A percentile compares a stretch with the other conserved stretches of the same genome.
Conservation (phyloP, 1,140 invertebrate genomes). For the Drosophila tani region DNA sequence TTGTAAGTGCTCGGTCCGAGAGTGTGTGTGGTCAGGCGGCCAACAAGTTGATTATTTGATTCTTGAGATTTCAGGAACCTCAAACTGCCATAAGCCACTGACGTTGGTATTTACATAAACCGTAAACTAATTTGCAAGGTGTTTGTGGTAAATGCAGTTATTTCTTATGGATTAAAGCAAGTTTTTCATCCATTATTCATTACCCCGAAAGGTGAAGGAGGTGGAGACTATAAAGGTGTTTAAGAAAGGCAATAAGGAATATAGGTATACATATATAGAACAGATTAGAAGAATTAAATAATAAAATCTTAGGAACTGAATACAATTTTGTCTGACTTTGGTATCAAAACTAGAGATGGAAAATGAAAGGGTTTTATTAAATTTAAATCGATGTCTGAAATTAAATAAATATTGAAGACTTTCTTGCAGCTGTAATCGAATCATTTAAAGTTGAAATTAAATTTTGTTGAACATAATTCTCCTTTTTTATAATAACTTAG, state of each 20-base stretch:
- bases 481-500: too few species aligned
- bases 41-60: conserved; percentile 24
- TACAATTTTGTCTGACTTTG: too few species aligned
- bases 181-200: not conserved
- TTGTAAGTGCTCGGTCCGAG: too few species aligned
- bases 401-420: too few species aligned
- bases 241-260: too few species aligned
- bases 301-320: too few species aligned
- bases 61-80: conserved; percentile 4
- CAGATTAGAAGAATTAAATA: too few species aligned
- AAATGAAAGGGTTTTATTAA: not conserved
- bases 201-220: not conserved
- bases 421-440: too few species aligned
- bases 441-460: not conserved
- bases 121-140: conserved; percentile 3
- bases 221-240: too few species aligned
- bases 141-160: not conserved
- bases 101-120: not conserved
- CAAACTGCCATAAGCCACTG: not conserved
- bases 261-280: too few species aligned
- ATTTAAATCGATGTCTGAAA: not conserved
- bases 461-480: too few species aligned
- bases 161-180: not conserved
- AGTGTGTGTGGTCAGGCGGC: not conserved
- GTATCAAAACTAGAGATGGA: too few species aligned